phyloP scores from a whole-genome alignment of 2,797 vertebrate genomes.

The Parotocinclus haroldoi region DNA sequence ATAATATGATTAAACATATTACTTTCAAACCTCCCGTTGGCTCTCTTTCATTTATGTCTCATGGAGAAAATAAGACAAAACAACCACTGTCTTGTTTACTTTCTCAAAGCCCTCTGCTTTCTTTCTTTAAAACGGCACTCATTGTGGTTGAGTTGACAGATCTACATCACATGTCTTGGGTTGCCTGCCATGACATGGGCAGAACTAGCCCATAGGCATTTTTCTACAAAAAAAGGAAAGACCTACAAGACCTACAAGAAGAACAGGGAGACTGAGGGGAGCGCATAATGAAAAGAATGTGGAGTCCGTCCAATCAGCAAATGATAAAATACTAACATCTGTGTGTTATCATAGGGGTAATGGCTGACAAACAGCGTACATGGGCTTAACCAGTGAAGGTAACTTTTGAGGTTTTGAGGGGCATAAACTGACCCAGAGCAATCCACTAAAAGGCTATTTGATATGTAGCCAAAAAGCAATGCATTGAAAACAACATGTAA shows the following conservation, averaged over 20 bases:
- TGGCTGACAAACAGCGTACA: no score
- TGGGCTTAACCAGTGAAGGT: no score
- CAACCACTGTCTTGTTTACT: neutral
- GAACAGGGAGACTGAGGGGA: neutral
- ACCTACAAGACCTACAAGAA: constrained; percentile 8
- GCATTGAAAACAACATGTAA: no score
- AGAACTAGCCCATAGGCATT: constrained; percentile 3
- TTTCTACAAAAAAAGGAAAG: neutral
- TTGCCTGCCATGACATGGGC: constrained; percentile 10
- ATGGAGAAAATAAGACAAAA: constrained; percentile 1
- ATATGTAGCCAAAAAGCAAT: no score
- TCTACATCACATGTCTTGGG: constrained; percentile 8
- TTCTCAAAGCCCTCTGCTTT: neutral
- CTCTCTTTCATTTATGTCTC: constrained; percentile 21
- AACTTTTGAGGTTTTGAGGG: no score
- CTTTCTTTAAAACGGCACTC: constrained; percentile 7
- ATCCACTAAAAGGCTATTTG: no score
- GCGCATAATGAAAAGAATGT: no score
- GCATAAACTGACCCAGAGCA: no score
- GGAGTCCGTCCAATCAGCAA: no score
- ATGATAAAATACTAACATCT: no score
- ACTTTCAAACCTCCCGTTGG: constrained; percentile 34
- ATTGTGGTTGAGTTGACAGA: constrained; percentile 8
- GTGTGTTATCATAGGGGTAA: no score
- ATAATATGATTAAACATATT: constrained; percentile 52